Evolutionary conservation across 2,888 invertebrate species (phyloP), one percentile per base, ranked within the genome.

Genomic region (Bugula neritina): DNA sequence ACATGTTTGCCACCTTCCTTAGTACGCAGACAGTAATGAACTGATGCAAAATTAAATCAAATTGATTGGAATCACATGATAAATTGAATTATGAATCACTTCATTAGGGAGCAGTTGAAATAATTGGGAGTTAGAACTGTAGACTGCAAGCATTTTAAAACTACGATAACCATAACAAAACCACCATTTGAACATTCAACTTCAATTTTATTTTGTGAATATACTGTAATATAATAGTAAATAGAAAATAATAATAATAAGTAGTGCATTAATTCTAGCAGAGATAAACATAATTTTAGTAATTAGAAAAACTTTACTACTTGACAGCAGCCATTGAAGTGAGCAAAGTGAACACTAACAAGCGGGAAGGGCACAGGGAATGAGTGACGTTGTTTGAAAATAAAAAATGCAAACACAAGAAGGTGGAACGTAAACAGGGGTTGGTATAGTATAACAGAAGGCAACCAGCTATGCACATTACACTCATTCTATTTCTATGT

Each of bases 371-470:
- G 43, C 43, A 43, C 17, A 17, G 43, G 43, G 43, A 43, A 43
- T 43, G 43, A 43, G 43, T 10, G 43, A 43, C 43, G 17, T 10
- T 43, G 17, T 17, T 10, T 5, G 10, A 5, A 43, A 17, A 5
- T 5, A 17, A 5, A 43, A 10, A 43, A 43, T 43, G 43, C 17
- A 43, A 17, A 17, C 17, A 43, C 43, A 43, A 63, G 31, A 5
- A 13, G 34, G 63, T n/a, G 63, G 63, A 63, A 63, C 63, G 63
- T 63, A 63, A 63, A 63, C 63, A 63, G n/a, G 63, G 63, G 43
- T 3, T 10, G 43, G 10, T 43, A 17, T 17, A 43, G 43, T 43
- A 43, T 43, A 10, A 5, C 17, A 43, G 43, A 43, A 43, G 17
- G n/a, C n/a, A n/a, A n/a, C n/a, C n/a, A n/a, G n/a, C n/a, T n/a